Evolutionary conservation across 2,888 invertebrate genomes (phyloP), one percentile per base, ranked within the genome.

Genomic region (Serrognathus titanus): DNA sequence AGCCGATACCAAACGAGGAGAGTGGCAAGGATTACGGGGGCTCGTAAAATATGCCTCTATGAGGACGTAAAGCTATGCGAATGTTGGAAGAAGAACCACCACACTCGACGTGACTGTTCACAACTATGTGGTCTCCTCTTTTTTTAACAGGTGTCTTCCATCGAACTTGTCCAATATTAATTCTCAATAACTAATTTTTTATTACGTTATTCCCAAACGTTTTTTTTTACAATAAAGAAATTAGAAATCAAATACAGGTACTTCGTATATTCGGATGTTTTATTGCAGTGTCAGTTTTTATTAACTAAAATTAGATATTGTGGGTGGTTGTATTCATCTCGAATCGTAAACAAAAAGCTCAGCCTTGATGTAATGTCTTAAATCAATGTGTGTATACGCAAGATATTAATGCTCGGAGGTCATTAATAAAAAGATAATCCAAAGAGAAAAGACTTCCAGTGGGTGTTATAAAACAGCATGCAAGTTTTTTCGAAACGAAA

Each of bases 1-100:
- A 31, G 24, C 4, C 38, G 37, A 20, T 16, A 11, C 13, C 43
- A 43, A 43, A 20, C 20, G 13, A 13, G 9, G n/a, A 43, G 13
- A 20, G 16, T 43, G 43, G 43, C 13, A 13, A 43, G 16, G 20
- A 11, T 11, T 43, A 43, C 12, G 11, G 16, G 12, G 10, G 43
- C 16, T 31, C 13, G 20, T 43, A 43, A 61, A 61, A 57, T 55
- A 59, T 57, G 41, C 36, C 53, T 53, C 57, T 52, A 53, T 53
- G 48, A 35, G 45, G 43, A 52, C 54, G 59, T 55, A 59, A 62
- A 59, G 57, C 40, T 40, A 54, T 58, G 62, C 59, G 54, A 59
- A 57, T 55, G 55, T 59, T 54, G 57, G 53, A 59, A 61, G 55
- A 57, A 47, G 53, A 31, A 31, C 24, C 24, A 51, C 53, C 52